Evolutionary conservation across 2,113 vertebrate genomes (phyloP), one percentile per base, ranked within the genome.

Genomic region (Pagrus major): DNA sequence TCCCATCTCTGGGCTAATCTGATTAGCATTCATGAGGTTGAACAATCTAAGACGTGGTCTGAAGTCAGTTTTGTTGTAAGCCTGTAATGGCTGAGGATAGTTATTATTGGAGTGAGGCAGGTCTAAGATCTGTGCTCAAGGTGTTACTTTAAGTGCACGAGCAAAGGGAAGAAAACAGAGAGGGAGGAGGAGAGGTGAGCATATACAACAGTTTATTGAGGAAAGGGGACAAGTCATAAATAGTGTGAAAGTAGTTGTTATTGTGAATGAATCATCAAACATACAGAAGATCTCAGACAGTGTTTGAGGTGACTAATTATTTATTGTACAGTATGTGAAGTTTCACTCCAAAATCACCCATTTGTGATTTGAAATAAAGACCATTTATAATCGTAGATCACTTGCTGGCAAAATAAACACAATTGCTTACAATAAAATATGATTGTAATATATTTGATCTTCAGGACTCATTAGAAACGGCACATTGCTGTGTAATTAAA

Each of bases 1-100:
- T 91, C 88, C 58, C n/a, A 74, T 76, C 71, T 35, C 74, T 51
- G 66, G 12, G 15, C 27, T 90, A 90, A 93, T 92, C 88, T 87
- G 81, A 93, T 92, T 91, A 93, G 51, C 55, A 54, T 27, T 41
- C 25, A 21, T 35, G 66, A 81, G 76, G 77, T 46, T 73, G 73
- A 51, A 49, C 10, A 74, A 70, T 71, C n/a, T 74, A n/a, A 69
- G 21, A 71, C 18, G 5, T 46, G 73, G 31, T 58, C 59, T 81
- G 68, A 41, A 65, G 71, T 87, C 71, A 81, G 87, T 74, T 63
- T 54, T 56, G 52, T 35, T 35, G 39, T 31, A 12, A 27, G 6
- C 12, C 44, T 68, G 21, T 5, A 33, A 42, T 56, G 23, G 27
- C 47, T 71, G 6, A 37, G 60, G 20, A 21, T 3, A 33, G 41